Conservation (phyloP, 2,113 vertebrate species). For the Donacobius atricapilla region DNA sequence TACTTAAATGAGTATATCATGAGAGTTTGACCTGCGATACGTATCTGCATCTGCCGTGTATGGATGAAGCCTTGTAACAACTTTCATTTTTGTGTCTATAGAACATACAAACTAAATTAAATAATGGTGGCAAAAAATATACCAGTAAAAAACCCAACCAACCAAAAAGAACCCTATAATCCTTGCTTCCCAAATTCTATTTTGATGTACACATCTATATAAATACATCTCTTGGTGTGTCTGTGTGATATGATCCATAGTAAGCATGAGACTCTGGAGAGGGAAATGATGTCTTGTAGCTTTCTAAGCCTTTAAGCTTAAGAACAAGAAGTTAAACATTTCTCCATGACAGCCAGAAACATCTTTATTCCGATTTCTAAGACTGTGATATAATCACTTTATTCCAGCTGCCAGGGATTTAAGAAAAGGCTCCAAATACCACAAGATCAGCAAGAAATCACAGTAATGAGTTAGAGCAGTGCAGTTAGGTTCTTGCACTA, state of each 20-base stretch:
- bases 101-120: background rate
- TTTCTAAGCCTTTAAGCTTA: slow-evolving; percentile 15
- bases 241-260: background rate
- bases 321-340: background rate
- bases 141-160: background rate
- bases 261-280: background rate
- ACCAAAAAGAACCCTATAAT: background rate
- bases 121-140: background rate
- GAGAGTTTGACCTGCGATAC: background rate
- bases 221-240: background rate
- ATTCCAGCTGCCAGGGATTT: slow-evolving; percentile 11
- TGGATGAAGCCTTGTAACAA: background rate
- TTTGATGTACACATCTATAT: background rate
- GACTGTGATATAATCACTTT: slow-evolving; percentile 30
- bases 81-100: background rate
- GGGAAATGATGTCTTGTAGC: background rate
- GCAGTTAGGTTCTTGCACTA: background rate
- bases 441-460: slow-evolving; percentile 15
- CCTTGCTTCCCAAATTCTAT: background rate
- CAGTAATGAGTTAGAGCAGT: background rate
- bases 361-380: background rate
- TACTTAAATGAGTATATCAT: background rate
- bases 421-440: background rate
- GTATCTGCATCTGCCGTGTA: background rate
- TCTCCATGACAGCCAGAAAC: background rate